Conservation (phyloP, 2,797 vertebrate genomes). For the Erithacus rubecula region DNA sequence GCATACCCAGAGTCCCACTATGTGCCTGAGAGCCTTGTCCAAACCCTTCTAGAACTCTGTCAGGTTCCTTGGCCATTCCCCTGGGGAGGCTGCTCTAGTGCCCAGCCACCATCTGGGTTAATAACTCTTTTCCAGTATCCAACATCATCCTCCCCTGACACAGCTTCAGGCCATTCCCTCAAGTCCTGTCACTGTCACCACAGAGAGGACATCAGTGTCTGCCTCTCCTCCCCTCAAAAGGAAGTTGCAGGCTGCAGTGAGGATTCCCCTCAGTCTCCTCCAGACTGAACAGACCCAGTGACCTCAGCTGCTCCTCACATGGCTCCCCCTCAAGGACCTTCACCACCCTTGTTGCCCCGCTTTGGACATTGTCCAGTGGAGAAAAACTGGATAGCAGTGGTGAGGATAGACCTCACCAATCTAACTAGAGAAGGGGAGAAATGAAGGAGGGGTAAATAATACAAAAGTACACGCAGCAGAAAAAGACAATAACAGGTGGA, state of each 20-base stretch:
- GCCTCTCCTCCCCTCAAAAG: rapidly evolving
- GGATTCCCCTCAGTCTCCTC: neutral
- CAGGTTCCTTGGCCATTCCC: neutral
- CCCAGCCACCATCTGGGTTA: neutral
- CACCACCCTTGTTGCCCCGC: neutral
- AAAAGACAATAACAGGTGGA: neutral
- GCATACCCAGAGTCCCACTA: too few relatives aligned
- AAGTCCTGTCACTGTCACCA: neutral
- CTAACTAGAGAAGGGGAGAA: neutral
- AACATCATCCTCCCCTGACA: neutral
- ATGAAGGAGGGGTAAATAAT: neutral
- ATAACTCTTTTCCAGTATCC: neutral
- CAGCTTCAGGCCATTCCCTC: neutral
- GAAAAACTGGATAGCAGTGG: neutral
- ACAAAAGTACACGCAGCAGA: rapidly evolving
- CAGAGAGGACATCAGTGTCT: neutral
- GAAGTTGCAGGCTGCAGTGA: rapidly evolving
- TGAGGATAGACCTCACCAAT: neutral
- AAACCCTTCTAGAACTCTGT: neutral
- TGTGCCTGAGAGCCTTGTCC: neutral
- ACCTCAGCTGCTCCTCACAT: rapidly evolving
- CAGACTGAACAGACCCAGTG: neutral
- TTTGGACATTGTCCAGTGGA: neutral
- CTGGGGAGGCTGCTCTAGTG: neutral
- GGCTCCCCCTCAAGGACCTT: neutral